Conservation (phyloP, 2,797 vertebrate species). For the Oophaga sylvatica region DNA sequence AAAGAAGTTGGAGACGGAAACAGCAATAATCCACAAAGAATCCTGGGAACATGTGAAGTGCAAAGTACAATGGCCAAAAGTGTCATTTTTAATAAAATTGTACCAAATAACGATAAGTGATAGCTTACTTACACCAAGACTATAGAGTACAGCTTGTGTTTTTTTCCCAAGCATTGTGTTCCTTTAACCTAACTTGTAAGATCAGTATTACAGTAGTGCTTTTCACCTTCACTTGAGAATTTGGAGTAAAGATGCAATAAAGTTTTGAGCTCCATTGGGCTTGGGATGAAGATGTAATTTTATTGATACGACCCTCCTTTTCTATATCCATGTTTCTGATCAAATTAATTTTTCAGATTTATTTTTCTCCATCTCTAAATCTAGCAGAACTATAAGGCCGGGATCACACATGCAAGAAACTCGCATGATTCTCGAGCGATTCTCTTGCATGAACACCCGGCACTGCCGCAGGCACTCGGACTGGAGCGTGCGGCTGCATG, state of each 20-base stretch:
- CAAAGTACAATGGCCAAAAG: background rate
- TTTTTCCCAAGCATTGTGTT: background rate
- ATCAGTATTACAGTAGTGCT: background rate
- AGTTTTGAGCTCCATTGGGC: background rate
- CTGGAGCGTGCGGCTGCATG: too few species aligned
- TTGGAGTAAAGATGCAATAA: background rate
- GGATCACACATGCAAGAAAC: too few species aligned
- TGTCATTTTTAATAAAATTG: background rate
- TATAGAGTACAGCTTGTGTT: background rate
- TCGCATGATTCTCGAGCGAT: too few species aligned
- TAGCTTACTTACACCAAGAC: background rate
- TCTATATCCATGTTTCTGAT: background rate
- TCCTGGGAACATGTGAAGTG: background rate
- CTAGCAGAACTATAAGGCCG: background rate
- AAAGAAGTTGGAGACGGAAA: background rate
- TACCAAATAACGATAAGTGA: background rate
- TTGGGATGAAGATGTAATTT: background rate
- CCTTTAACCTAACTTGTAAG: background rate
- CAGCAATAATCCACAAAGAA: background rate
- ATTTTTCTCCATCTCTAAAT: background rate
- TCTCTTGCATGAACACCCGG: too few species aligned
- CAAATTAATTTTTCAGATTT: too few species aligned
- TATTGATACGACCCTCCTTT: background rate
- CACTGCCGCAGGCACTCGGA: too few species aligned
- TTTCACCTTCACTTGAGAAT: background rate